These are phyloP conservation scores for Drosophila kurseongensis DNA, from an alignment of 1,140 invertebrate genomes.

Conservation along the genomic window DNA sequence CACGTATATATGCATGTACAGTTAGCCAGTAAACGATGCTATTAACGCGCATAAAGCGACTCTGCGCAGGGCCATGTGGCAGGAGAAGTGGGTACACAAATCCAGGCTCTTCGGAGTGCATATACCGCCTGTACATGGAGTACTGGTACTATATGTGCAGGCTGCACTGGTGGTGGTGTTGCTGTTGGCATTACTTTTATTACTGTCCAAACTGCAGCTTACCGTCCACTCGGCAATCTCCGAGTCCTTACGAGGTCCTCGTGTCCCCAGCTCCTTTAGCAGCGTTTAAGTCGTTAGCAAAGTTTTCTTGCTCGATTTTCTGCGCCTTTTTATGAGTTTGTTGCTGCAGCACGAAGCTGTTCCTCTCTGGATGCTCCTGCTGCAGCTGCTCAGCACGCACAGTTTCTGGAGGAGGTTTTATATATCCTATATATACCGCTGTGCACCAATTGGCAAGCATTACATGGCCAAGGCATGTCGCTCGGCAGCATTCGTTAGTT, in stretches of 20 bases:
- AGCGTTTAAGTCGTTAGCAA: slow-evolving; percentile 77
- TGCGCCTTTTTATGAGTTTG: slow-evolving; percentile 62
- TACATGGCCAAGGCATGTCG: slow-evolving; percentile 50
- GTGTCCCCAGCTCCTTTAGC: slow-evolving; percentile 18
- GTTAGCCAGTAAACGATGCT: slow-evolving; percentile 83
- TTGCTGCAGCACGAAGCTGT: slow-evolving; percentile 62
- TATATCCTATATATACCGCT: slow-evolving; percentile 36
- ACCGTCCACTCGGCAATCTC: slow-evolving; percentile 45
- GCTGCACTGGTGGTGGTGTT: slow-evolving; percentile 37
- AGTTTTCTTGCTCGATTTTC: slow-evolving; percentile 74
- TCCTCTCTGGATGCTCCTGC: slow-evolving; percentile 12
- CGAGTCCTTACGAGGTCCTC: slow-evolving; percentile 45
- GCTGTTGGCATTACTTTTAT: slow-evolving; percentile 69
- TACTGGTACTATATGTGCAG: slow-evolving; percentile 18
- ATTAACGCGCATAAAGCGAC: slow-evolving; percentile 80
- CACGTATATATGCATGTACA: slow-evolving; percentile 58
- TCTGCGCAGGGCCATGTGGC: slow-evolving; percentile 63
- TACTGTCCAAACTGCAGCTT: slow-evolving; percentile 78
- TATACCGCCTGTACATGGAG: slow-evolving; percentile 20
- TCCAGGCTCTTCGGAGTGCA: slow-evolving; percentile 18
- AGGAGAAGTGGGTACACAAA: slow-evolving; percentile 25
- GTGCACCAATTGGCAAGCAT: slow-evolving; percentile 67
- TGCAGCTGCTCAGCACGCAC: slow-evolving; percentile 53
- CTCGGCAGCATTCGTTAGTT: slow-evolving; percentile 19
- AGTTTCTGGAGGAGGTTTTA: slow-evolving; percentile 30